Evolutionary conservation across 2,113 vertebrate genomes (phyloP).

Genomic region (Callospermophilus lateralis): DNA sequence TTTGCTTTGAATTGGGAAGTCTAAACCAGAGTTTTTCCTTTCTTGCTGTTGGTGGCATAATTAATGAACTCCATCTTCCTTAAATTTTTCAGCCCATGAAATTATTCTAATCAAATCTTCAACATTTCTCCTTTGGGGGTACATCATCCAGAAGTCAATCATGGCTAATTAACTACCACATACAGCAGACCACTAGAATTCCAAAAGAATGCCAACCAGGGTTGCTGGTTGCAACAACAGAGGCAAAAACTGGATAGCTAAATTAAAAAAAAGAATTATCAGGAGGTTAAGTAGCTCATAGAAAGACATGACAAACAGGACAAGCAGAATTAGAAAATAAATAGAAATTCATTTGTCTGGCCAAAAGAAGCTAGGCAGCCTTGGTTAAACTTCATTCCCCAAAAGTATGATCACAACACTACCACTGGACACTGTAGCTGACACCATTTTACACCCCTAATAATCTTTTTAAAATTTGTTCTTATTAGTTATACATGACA

Average conservation of each 20-base stretch:
- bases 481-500: too few species aligned
- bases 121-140: neutral
- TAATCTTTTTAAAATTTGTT: neutral
- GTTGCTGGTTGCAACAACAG: neutral
- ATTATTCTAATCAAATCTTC: slow-evolving; percentile 17
- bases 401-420: neutral
- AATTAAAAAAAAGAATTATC: slow-evolving; percentile 1
- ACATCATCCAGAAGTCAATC: neutral
- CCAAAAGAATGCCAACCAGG: neutral
- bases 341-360: neutral
- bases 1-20: slow-evolving; percentile 46
- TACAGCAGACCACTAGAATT: neutral
- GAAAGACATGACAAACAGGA: neutral
- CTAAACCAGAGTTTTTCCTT: neutral
- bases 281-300: neutral
- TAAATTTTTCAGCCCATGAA: neutral
- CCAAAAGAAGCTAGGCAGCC: neutral
- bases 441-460: neutral
- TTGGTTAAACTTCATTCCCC: neutral
- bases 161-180: neutral
- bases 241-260: neutral
- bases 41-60: neutral
- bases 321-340: neutral
- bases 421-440: neutral
- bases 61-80: neutral